Evolutionary conservation across 2,113 vertebrate species (phyloP).

Genomic region (Podilymbus podiceps): DNA sequence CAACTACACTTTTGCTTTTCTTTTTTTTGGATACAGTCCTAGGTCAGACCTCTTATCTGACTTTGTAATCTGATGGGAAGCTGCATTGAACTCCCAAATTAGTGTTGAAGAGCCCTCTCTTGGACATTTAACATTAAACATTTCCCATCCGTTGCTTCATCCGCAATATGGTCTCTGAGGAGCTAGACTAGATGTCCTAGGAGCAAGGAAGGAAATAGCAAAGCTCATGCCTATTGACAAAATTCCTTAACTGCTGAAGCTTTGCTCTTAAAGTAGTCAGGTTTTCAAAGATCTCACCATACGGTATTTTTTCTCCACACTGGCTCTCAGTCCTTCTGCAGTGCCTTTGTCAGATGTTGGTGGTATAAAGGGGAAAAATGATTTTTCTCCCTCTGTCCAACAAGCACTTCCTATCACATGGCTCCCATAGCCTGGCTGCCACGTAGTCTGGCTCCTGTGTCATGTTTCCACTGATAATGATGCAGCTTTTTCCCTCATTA

Average conservation of each 20-base stretch:
- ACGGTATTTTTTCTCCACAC: neutral
- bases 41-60: neutral
- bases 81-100: neutral
- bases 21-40: neutral
- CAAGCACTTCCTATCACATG: neutral
- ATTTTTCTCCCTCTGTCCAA: neutral
- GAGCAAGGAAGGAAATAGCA: neutral
- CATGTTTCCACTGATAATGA: neutral
- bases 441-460: neutral
- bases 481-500: neutral
- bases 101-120: neutral
- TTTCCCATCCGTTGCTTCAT: neutral
- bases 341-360: neutral
- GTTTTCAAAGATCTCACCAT: neutral
- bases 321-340: neutral
- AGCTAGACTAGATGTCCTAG: neutral
- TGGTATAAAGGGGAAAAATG: neutral
- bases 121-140: neutral
- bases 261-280: neutral
- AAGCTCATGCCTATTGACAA: neutral
- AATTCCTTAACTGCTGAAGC: neutral
- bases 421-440: neutral
- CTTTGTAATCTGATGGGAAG: neutral
- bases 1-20: neutral
- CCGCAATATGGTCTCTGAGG: neutral